These are phyloP conservation scores for Thomomys bottae DNA, from an alignment of 2,113 vertebrate genomes.

Conservation along the genomic window DNA sequence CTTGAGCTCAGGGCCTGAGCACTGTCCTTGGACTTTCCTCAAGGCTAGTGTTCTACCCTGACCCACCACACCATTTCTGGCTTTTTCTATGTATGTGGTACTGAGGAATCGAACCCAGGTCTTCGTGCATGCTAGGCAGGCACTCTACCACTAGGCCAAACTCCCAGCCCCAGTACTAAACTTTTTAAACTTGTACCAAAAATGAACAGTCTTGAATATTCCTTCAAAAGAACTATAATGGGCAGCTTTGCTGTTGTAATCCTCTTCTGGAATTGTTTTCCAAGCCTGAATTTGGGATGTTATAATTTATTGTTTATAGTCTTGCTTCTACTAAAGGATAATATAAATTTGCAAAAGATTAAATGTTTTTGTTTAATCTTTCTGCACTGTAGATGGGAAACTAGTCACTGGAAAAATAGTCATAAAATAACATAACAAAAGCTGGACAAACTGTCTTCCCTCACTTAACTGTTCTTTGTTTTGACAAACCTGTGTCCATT, in stretches of 20 bases:
- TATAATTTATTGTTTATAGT: slow-evolving; percentile 1
- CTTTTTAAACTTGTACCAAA: background rate
- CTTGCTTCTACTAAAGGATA: slow-evolving; percentile 35
- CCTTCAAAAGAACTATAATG: background rate
- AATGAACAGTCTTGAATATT: background rate
- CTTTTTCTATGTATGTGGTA: too few species aligned
- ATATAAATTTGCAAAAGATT: slow-evolving; percentile 53
- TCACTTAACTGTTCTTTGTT: slow-evolving; percentile 75
- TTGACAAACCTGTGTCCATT: slow-evolving; percentile 74
- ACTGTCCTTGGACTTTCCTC: too few species aligned
- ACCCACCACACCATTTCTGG: too few species aligned
- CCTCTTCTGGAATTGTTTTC: background rate
- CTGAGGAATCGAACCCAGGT: too few species aligned
- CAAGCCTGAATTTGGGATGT: slow-evolving; percentile 5
- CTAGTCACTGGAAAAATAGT: slow-evolving; percentile 57
- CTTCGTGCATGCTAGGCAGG: too few species aligned
- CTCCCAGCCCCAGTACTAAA: slow-evolving; percentile 17
- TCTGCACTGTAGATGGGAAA: slow-evolving; percentile 70
- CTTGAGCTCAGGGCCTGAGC: too few species aligned
- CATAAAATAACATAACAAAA: slow-evolving; percentile 48
- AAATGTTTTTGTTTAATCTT: slow-evolving; percentile 55
- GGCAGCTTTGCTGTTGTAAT: background rate
- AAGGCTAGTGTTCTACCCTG: too few species aligned
- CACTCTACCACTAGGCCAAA: too few species aligned
- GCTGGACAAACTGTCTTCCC: slow-evolving; percentile 46